Conservation (phyloP, 1,140 invertebrate species). For the Mizuhopecten yessoensis region DNA sequence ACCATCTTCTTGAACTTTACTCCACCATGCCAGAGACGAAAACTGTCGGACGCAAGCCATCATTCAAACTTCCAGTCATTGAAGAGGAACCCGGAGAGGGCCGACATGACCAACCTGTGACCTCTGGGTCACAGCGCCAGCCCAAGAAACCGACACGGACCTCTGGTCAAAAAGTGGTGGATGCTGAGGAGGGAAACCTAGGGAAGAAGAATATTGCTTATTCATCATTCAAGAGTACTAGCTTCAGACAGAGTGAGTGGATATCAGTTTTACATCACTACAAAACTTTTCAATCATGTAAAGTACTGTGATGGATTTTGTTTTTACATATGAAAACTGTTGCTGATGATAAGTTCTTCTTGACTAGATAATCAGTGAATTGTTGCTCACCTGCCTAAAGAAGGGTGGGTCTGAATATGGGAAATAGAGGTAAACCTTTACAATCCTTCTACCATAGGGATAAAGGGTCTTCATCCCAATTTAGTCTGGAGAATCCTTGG, state of each 20-base stretch:
- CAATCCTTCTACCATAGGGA: no score
- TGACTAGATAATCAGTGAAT: no score
- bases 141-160: slow-evolving; percentile 51
- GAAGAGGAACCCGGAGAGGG: slow-evolving; percentile 70
- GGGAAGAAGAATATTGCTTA: slow-evolving; percentile 65
- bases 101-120: slow-evolving; percentile 63
- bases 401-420: no score
- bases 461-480: no score
- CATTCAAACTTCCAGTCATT: slow-evolving; percentile 76
- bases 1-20: slow-evolving; percentile 95
- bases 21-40: slow-evolving; percentile 97
- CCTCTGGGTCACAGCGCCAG: not conserved
- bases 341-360: no score
- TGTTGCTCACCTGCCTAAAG: no score
- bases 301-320: no score
- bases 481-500: no score
- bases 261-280: no score
- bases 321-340: no score
- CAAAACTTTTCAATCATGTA: no score
- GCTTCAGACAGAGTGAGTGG: slow-evolving; percentile 80
- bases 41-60: slow-evolving; percentile 88
- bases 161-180: slow-evolving; percentile 47
- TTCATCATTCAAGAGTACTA: slow-evolving; percentile 76
- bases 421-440: no score
- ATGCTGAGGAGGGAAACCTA: slow-evolving; percentile 61